Evolutionary conservation across 2,113 vertebrate genomes (phyloP), one percentile per base, ranked within the genome.

Genomic region (Bombycilla garrulus): DNA sequence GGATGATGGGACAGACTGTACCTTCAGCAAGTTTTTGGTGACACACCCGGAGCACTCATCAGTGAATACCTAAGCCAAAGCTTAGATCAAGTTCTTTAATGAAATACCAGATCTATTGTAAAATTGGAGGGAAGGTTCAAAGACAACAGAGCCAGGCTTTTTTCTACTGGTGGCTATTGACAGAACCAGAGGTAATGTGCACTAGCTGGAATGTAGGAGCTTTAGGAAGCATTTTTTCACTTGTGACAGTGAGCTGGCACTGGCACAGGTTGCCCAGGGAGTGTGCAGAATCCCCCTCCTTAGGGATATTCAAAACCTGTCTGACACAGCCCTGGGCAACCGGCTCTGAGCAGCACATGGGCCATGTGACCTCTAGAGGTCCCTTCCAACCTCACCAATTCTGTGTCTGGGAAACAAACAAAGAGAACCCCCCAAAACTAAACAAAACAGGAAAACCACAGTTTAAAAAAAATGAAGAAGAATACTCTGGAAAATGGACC

Each of bases 341-440:
- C 50, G 45, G 14, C 25, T 54, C 9, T 42, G 20, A 86, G n/a
- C 66, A 86, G 36, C 4, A 22, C 4, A 16, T 38, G 15, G 29
- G 51, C 26, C 12, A 73, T 36, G 26, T 3, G 8, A 69, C 8
- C 15, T 61, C 20, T 26, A 38, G 20, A 66, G 9, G 23, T 38
- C 12, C 20, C 47, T 88, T 84, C 22, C 36, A 84, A 66, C 8
- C 5, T 62, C 42, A 70, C 31, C 23, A n/a, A 28, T 60, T 56
- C 40, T 36, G 26, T 40, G 44, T 79, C 36, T 7, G 2, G 53
- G 15, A 21, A 54, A 45, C 8, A 71, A 54, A 20, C 10, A 12
- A 36, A 73, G 8, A 35, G 64, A 38, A 6, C 2, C 3, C 0
- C 4, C 10, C n/a, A 23, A 35, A 53, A 57, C 5, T 2, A 50